These are phyloP conservation scores for Agrotis segetum DNA, from an alignment of 2,888 invertebrate species.

Conservation along the genomic window DNA sequence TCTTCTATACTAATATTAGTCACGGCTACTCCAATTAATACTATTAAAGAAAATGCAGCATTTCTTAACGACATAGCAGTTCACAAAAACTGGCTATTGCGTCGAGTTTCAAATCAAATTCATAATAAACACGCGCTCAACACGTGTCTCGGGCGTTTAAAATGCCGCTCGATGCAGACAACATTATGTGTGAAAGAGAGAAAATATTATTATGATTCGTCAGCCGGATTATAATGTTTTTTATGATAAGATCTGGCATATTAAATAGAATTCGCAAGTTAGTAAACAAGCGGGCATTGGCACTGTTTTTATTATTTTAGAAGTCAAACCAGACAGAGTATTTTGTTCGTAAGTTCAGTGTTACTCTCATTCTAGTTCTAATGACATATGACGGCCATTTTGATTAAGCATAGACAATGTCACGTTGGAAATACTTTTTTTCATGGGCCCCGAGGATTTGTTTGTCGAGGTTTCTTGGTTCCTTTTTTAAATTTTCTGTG, in stretches of 20 bases:
- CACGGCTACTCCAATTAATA: neutral
- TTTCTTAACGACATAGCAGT: constrained; percentile 15
- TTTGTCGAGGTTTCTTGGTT: neutral
- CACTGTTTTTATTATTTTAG: constrained; percentile 36
- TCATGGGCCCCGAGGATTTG: neutral
- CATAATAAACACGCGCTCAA: constrained; percentile 56
- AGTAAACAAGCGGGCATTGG: constrained; percentile 51
- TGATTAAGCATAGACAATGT: neutral
- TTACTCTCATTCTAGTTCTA: constrained; percentile 15
- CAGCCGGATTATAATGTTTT: constrained; percentile 32
- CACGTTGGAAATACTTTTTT: neutral
- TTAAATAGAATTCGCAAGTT: constrained; percentile 12
- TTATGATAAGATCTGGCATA: constrained; percentile 36
- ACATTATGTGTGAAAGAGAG: constrained; percentile 13
- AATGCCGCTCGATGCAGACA: constrained; percentile 41
- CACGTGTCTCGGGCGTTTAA: constrained; percentile 57
- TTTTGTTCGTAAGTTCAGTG: neutral
- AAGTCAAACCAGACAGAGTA: constrained; percentile 20
- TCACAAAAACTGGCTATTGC: constrained; percentile 34
- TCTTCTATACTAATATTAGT: neutral
- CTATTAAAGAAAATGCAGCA: constrained; percentile 4
- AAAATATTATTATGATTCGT: constrained; percentile 9
- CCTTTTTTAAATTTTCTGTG: neutral
- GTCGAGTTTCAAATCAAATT: constrained; percentile 48
- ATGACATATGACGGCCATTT: constrained; percentile 16